A percentile compares a stretch with the other conserved stretches of the same genome.
phyloP scores from a whole-genome alignment of 2,113 vertebrate genomes.

The Pseudorhombus dupliciocellatus region DNA sequence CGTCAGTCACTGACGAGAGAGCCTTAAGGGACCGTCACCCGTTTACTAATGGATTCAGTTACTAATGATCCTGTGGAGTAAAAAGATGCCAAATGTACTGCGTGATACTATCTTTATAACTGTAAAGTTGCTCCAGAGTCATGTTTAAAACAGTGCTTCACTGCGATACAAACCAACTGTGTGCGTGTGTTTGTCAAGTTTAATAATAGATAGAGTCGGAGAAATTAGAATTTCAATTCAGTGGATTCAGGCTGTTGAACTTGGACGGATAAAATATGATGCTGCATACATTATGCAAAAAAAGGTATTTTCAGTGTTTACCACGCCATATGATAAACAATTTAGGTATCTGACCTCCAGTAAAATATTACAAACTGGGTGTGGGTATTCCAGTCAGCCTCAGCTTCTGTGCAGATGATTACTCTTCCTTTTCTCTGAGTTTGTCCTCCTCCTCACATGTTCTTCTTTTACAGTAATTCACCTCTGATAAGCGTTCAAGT shows the following conservation, averaged over 20 bases:
- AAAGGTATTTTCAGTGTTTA: neutral
- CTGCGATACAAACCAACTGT: conserved; percentile 11
- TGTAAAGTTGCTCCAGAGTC: conserved; percentile 7
- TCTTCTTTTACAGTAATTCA: too few species aligned
- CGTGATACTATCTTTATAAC: conserved; percentile 19
- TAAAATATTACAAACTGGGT: neutral
- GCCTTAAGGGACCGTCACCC: neutral
- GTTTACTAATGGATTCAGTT: neutral
- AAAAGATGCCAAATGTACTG: conserved; percentile 19
- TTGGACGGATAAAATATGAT: neutral
- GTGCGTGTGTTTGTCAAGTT: neutral
- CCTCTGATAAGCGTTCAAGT: neutral
- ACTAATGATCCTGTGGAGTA: conserved; percentile 8
- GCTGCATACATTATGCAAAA: neutral
- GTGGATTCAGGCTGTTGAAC: neutral
- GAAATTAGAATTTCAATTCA: neutral
- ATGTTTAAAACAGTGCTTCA: conserved; percentile 20
- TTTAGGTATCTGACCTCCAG: neutral
- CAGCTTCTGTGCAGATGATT: conserved; percentile 11
- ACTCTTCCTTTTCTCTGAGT: conserved; percentile 41
- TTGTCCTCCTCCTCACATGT: neutral
- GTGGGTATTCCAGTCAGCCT: neutral
- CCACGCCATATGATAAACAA: neutral
- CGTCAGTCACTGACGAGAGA: neutral
- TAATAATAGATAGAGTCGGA: neutral